Evolutionary conservation across 2,113 vertebrate species (phyloP).

Genomic region (Tupaia chinensis): DNA sequence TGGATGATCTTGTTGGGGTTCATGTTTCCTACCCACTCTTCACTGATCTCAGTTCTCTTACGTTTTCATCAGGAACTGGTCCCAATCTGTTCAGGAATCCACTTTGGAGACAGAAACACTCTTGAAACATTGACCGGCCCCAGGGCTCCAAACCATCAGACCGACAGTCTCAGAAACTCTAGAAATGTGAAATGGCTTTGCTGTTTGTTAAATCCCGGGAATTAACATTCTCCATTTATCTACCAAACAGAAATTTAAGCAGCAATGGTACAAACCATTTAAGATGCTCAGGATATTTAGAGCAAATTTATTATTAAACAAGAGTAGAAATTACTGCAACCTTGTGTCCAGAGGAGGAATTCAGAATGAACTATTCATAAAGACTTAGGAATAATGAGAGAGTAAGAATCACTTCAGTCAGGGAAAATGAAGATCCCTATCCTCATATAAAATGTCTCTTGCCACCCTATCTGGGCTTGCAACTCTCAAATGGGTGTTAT

Average conservation of each 20-base stretch:
- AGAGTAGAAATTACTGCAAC: neutral
- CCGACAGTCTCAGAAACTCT: neutral
- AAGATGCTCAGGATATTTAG: conserved; percentile 40
- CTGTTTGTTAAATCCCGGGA: neutral
- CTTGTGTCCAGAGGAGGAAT: neutral
- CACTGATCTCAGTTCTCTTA: neutral
- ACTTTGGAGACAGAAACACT: neutral
- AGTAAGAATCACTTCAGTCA: neutral
- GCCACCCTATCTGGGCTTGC: neutral
- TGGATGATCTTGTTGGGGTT: neutral
- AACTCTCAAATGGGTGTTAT: neutral
- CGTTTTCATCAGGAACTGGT: neutral
- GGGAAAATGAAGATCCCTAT: neutral
- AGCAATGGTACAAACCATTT: conserved; percentile 58
- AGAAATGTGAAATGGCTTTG: conserved; percentile 26
- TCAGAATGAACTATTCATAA: neutral
- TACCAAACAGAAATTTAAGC: conserved; percentile 62
- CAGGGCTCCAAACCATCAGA: neutral
- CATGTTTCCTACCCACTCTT: fast-evolving
- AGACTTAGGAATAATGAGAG: neutral
- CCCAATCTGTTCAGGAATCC: neutral
- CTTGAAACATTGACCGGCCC: neutral
- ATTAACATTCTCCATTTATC: conserved; percentile 56
- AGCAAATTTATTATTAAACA: conserved; percentile 19
- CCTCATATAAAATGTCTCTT: neutral